A percentile compares a stretch with the other conserved stretches of the same genome.
Evolutionary conservation across 1,140 invertebrate genomes (phyloP).

Genomic region (Nymphalis io): DNA sequence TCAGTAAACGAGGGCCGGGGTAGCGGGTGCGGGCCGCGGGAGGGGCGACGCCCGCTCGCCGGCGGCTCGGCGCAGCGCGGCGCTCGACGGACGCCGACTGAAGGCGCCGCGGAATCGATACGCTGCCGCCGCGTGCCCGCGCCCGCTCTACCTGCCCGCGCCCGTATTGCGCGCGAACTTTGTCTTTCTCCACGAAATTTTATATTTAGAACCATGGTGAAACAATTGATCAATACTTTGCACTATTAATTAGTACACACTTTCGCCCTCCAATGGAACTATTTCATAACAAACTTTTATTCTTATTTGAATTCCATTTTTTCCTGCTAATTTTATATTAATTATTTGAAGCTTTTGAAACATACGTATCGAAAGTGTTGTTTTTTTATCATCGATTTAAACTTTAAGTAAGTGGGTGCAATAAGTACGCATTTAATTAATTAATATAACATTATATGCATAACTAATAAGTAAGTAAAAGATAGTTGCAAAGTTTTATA

Average conservation of each 20-base stretch:
- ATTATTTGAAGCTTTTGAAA: neutral
- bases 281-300: neutral
- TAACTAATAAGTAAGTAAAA: constrained; percentile 11
- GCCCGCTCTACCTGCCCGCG: constrained; percentile 69
- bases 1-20: constrained; percentile 48
- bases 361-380: neutral
- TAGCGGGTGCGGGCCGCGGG: constrained; percentile 55
- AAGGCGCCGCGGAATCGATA: constrained; percentile 74
- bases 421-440: too few species aligned
- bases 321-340: neutral
- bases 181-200: constrained; percentile 78
- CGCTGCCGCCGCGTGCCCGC: constrained; percentile 64
- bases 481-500: constrained; percentile 66
- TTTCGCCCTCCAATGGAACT: constrained; percentile 47
- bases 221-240: constrained; percentile 80
- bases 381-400: neutral
- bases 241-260: constrained; percentile 77
- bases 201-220: constrained; percentile 80
- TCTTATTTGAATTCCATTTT: neutral
- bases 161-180: constrained; percentile 79
- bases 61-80: constrained; percentile 74
- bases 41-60: constrained; percentile 71
- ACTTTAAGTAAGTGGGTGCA: too few species aligned
- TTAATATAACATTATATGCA: too few species aligned
- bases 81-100: constrained; percentile 77